A percentile compares a stretch with the other conserved stretches of the same genome.
Conservation (phyloP, 2,888 invertebrate species). For the Caenorhabditis sp. region DNA sequence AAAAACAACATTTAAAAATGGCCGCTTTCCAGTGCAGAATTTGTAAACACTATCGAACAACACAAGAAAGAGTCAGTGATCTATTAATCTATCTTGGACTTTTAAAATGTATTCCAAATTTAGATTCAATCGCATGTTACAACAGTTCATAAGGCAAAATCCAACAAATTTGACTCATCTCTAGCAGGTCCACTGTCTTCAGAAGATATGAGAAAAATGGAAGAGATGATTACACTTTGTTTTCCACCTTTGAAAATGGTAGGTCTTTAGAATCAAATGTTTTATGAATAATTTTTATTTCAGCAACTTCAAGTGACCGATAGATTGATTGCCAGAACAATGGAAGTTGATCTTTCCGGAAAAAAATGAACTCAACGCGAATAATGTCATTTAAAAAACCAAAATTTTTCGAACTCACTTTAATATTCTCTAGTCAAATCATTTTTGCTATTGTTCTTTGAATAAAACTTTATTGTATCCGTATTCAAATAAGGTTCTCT, state of each 20-base stretch:
- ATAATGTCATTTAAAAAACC: neutral
- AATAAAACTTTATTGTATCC: neutral
- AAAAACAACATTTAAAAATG: slow-evolving; percentile 52
- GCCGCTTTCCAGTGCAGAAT: slow-evolving; percentile 51
- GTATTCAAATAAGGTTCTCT: neutral
- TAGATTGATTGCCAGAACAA: slow-evolving; percentile 36
- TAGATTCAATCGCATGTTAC: slow-evolving; percentile 55
- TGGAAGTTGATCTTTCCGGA: slow-evolving; percentile 33
- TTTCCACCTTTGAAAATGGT: slow-evolving; percentile 47
- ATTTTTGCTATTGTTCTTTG: neutral
- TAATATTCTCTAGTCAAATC: slow-evolving; percentile 2
- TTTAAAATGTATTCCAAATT: neutral
- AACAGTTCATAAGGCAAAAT: slow-evolving; percentile 51
- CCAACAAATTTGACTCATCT: slow-evolving; percentile 44
- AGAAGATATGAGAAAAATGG: slow-evolving; percentile 48
- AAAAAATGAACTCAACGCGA: slow-evolving; percentile 5
- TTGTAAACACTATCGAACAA: slow-evolving; percentile 51
- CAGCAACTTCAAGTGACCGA: slow-evolving; percentile 52
- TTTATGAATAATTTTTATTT: slow-evolving; percentile 3
- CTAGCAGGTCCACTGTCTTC: slow-evolving; percentile 43
- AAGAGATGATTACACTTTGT: slow-evolving; percentile 49
- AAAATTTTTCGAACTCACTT: neutral
- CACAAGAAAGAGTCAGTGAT: slow-evolving; percentile 43
- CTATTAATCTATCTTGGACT: neutral
- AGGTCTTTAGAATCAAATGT: neutral